phyloP scores from a whole-genome alignment of 1,140 invertebrate genomes.

The Neodiprion virginianus region DNA sequence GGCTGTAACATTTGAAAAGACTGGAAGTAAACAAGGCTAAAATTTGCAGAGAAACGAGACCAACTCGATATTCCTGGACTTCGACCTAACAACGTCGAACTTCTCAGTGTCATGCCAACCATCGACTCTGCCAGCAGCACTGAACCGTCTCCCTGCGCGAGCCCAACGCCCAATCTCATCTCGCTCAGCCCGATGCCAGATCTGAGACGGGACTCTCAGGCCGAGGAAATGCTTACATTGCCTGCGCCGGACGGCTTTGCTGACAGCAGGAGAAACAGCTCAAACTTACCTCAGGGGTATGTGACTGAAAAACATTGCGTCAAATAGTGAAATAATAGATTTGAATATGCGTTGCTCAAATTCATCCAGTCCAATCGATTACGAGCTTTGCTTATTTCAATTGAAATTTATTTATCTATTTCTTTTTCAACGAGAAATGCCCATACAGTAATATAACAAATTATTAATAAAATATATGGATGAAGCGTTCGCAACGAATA shows the following conservation, averaged over 20 bases:
- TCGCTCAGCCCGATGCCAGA: slow-evolving; percentile 74
- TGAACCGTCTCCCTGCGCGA: slow-evolving; percentile 67
- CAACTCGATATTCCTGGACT: slow-evolving; percentile 43
- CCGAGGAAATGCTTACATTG: slow-evolving; percentile 66
- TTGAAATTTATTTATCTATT: slow-evolving; percentile 28
- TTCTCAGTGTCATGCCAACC: slow-evolving; percentile 49
- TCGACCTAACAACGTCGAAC: slow-evolving; percentile 28
- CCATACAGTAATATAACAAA: slow-evolving; percentile 6
- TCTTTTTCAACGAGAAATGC: slow-evolving; percentile 36
- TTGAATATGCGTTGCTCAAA: no score
- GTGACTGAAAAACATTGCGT: not conserved
- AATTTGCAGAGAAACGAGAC: slow-evolving; percentile 40
- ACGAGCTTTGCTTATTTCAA: slow-evolving; percentile 16
- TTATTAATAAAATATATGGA: no score
- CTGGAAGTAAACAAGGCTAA: slow-evolving; percentile 36
- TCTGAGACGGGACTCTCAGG: slow-evolving; percentile 69
- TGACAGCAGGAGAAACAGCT: slow-evolving; percentile 72
- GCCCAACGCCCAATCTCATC: slow-evolving; percentile 66
- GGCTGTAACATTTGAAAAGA: slow-evolving; percentile 9
- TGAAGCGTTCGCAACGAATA: no score
- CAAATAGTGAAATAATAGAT: no score
- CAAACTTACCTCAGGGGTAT: slow-evolving; percentile 65
- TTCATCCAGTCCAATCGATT: no score
- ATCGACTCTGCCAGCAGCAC: slow-evolving; percentile 55
- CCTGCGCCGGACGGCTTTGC: slow-evolving; percentile 80